Conservation (phyloP, 2,113 vertebrate species). For the Megaceryle torquata region DNA sequence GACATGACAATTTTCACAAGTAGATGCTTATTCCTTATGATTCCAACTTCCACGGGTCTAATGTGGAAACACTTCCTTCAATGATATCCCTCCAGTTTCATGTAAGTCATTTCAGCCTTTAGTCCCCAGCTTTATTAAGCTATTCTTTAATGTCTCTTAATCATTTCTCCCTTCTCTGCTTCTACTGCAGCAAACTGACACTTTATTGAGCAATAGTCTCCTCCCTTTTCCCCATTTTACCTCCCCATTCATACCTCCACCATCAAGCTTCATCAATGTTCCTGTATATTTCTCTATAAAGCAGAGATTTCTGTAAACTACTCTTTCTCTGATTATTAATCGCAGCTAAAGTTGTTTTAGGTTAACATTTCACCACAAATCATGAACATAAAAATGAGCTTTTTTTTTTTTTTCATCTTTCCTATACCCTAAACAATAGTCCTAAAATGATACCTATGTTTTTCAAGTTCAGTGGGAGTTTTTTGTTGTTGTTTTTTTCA, state of each 20-base stretch:
- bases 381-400: background rate
- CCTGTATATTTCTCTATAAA: background rate
- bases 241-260: background rate
- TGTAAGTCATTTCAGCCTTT: slow-evolving; percentile 63
- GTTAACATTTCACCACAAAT: background rate
- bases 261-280: background rate
- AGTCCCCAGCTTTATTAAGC: slow-evolving; percentile 63
- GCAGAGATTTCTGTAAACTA: background rate
- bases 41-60: slow-evolving; percentile 59
- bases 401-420: background rate
- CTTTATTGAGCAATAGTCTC: slow-evolving; percentile 20
- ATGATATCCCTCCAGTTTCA: slow-evolving; percentile 60
- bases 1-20: slow-evolving; percentile 57
- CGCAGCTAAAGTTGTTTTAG: background rate
- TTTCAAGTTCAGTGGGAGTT: background rate
- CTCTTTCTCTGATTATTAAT: background rate
- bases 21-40: slow-evolving; percentile 50
- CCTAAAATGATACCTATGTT: background rate
- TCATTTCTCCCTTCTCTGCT: slow-evolving; percentile 44
- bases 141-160: slow-evolving; percentile 67
- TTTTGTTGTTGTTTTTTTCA: background rate
- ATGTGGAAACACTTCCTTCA: slow-evolving; percentile 58
- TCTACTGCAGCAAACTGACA: slow-evolving; percentile 6
- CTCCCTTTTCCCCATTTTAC: slow-evolving; percentile 20
- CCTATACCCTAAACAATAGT: background rate